Percentiles rank a stretch among this genome's conserved stretches.
These are phyloP conservation scores for Metaphire vulgaris DNA, from an alignment of 1,140 invertebrate genomes.

Conservation along the genomic window DNA sequence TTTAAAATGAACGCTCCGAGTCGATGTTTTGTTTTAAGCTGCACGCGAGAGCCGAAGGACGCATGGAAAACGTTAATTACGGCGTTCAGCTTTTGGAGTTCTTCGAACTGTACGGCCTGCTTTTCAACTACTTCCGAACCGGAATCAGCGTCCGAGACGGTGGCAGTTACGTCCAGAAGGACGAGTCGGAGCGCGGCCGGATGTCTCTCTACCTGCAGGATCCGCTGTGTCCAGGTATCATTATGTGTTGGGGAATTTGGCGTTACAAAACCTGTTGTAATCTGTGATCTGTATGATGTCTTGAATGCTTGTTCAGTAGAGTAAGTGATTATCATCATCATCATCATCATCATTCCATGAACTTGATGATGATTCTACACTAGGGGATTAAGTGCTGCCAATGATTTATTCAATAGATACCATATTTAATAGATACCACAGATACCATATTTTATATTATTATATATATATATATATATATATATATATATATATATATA, in stretches of 20 bases:
- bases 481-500: no score
- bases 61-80: slow-evolving; percentile 62
- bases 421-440: no score
- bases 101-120: slow-evolving; percentile 90
- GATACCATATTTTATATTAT: no score
- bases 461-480: no score
- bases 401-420: background rate
- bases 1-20: no score
- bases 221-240: slow-evolving; percentile 72
- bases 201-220: slow-evolving; percentile 94
- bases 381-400: background rate
- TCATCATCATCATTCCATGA: no score
- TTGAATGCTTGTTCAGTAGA: background rate
- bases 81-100: slow-evolving; percentile 94
- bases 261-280: background rate
- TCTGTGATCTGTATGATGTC: background rate
- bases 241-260: background rate
- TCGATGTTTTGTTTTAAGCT: no score
- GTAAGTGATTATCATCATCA: no score
- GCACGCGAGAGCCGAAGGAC: slow-evolving; percentile 7
- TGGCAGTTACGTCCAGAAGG: slow-evolving; percentile 88
- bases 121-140: slow-evolving; percentile 90
- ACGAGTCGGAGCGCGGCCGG: slow-evolving; percentile 85
- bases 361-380: background rate
- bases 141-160: slow-evolving; percentile 90